A percentile compares a stretch with the other conserved stretches of the same genome.
phyloP scores from a whole-genome alignment of 2,888 invertebrate genomes.

The Alviniconcha strummeri region DNA sequence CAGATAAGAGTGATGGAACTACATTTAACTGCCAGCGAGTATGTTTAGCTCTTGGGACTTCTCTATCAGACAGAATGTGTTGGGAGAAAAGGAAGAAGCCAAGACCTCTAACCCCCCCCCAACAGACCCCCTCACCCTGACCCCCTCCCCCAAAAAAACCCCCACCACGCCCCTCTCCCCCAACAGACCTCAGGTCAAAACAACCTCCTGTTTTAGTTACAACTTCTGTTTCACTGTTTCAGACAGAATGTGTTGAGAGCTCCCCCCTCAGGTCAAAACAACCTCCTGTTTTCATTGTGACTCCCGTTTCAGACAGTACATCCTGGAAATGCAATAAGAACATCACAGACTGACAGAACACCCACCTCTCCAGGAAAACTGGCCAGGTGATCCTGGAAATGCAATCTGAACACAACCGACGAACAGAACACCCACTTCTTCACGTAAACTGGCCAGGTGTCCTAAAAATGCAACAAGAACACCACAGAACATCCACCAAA shows the following conservation, averaged over 20 bases:
- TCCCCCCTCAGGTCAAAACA: background rate
- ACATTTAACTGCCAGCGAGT: background rate
- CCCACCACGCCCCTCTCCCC: too few species aligned
- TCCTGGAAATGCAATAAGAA: background rate
- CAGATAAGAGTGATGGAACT: background rate
- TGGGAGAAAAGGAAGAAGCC: too few species aligned
- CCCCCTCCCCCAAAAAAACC: too few species aligned
- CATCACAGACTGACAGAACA: background rate
- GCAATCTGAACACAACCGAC: background rate
- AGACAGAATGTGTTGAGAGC: too few species aligned
- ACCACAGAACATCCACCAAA: background rate
- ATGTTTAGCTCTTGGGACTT: background rate
- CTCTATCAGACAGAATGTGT: too few species aligned
- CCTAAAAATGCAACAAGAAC: background rate
- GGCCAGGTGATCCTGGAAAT: background rate
- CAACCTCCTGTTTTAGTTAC: too few species aligned
- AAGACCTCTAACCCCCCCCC: too few species aligned
- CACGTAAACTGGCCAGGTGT: background rate
- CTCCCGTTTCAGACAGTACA: background rate
- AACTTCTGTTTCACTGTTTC: too few species aligned
- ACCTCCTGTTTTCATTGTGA: background rate
- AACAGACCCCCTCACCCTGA: too few species aligned
- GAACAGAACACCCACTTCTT: background rate
- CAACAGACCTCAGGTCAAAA: too few species aligned
- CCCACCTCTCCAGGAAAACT: background rate